A percentile compares a stretch with the other conserved stretches of the same genome.
These are phyloP conservation scores for Prionchulus punctatus DNA, from an alignment of 2,888 invertebrate genomes.

Conservation along the genomic window DNA sequence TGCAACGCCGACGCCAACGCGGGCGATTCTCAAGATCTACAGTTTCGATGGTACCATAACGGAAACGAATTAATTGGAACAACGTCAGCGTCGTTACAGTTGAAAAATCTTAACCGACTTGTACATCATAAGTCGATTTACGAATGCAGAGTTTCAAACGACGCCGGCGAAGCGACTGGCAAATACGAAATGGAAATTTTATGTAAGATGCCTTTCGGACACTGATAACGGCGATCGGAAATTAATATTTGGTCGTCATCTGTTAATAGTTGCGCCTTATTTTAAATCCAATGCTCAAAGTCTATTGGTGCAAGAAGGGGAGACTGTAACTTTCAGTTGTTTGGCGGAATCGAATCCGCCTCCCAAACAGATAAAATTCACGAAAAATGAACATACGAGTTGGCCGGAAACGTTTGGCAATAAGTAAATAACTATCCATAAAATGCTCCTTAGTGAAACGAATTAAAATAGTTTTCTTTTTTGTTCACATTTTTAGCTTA, in stretches of 20 bases:
- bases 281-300: background rate
- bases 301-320: background rate
- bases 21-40: background rate
- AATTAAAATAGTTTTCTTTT: no score
- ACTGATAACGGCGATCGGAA: no score
- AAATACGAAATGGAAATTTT: background rate
- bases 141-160: slow-evolving; percentile 4
- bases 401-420: no score
- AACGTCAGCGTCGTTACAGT: background rate
- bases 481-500: no score
- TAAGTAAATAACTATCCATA: no score
- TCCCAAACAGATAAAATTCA: background rate
- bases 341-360: slow-evolving; percentile 2
- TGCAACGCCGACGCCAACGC: slow-evolving; percentile 14
- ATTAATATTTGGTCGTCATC: no score
- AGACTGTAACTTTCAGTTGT: background rate
- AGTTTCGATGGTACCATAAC: background rate
- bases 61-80: background rate
- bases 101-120: background rate
- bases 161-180: background rate
- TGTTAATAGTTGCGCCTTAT: background rate
- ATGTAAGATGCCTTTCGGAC: no score
- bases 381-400: no score
- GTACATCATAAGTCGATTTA: background rate
- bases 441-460: no score